Evolutionary conservation across 1,140 invertebrate species (phyloP).

Genomic region (Sminthurides bifidus): DNA sequence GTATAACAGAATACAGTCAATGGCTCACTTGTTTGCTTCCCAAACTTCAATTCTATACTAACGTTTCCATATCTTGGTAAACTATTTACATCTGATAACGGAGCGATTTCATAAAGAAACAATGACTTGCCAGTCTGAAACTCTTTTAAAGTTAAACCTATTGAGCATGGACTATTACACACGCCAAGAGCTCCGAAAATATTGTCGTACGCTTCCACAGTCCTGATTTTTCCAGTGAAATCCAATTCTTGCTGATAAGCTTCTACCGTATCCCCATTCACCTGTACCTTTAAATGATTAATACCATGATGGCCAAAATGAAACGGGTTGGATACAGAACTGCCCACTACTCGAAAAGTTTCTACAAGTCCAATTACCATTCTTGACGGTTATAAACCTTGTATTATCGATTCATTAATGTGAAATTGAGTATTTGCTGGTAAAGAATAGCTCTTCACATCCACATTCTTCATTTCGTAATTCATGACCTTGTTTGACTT

Average conservation of each 20-base stretch:
- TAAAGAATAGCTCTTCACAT: constrained; percentile 21
- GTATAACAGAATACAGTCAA: too few relatives aligned
- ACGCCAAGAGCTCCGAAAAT: constrained; percentile 9
- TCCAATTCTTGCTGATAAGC: constrained; percentile 1
- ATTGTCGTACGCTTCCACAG: constrained; percentile 6
- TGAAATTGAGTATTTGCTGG: constrained; percentile 4
- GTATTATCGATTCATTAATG: constrained; percentile 19
- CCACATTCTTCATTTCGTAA: constrained; percentile 20
- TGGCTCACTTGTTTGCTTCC: too few relatives aligned
- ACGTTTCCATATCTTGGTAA: too few relatives aligned
- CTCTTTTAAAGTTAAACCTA: too few relatives aligned
- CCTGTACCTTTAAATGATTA: constrained; percentile 8
- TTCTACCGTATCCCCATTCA: constrained; percentile 13
- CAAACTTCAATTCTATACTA: too few relatives aligned
- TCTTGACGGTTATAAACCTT: constrained; percentile 18
- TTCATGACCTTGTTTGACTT: constrained; percentile 2
- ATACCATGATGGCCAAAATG: constrained; percentile 14
- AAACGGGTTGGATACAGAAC: constrained; percentile 16
- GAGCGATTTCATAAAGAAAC: too few relatives aligned
- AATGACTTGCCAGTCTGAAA: too few relatives aligned
- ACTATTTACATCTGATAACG: too few relatives aligned
- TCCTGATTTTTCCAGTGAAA: background rate
- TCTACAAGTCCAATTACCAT: constrained; percentile 18
- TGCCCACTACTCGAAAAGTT: constrained; percentile 14
- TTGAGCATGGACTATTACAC: background rate